phyloP scores from a whole-genome alignment of 2,888 invertebrate genomes.

The Nasonia oneida region DNA sequence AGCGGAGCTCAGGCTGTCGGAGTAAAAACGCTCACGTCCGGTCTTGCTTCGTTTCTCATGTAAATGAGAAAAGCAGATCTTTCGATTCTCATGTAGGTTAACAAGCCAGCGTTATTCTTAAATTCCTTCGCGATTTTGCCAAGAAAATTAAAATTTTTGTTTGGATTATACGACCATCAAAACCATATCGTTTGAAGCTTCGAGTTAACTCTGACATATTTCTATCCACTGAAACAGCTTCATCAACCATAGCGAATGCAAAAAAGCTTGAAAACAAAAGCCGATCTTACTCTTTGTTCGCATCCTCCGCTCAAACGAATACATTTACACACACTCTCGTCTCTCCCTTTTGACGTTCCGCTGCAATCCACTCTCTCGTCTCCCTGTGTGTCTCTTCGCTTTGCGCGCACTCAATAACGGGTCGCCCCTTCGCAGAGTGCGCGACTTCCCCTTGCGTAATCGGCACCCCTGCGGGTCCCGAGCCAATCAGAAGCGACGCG shows the following conservation, averaged over 20 bases:
- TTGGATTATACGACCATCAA: too few species aligned
- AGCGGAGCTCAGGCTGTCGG: neutral
- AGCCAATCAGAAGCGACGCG: constrained; percentile 46
- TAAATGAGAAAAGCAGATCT: constrained; percentile 8
- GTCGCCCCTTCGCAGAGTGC: constrained; percentile 13
- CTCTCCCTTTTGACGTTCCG: constrained; percentile 16
- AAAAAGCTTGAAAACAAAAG: neutral
- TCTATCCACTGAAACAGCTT: neutral
- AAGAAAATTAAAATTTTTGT: neutral
- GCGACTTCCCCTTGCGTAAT: neutral
- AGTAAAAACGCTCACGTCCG: constrained; percentile 22
- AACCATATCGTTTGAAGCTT: too few species aligned
- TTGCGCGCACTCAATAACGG: neutral
- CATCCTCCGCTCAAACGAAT: neutral
- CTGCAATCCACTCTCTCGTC: constrained; percentile 11
- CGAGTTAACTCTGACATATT: too few species aligned
- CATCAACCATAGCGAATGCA: neutral
- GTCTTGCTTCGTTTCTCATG: constrained; percentile 30
- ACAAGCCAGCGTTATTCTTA: too few species aligned
- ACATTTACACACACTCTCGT: neutral
- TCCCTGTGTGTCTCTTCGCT: neutral
- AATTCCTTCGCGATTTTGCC: neutral
- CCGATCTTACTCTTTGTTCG: neutral
- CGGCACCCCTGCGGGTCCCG: neutral
- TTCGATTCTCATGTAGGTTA: neutral